Base-by-base conservation (phyloP, 2,797 vertebrate genomes). In the Dendrocincla fuliginosa region DNA sequence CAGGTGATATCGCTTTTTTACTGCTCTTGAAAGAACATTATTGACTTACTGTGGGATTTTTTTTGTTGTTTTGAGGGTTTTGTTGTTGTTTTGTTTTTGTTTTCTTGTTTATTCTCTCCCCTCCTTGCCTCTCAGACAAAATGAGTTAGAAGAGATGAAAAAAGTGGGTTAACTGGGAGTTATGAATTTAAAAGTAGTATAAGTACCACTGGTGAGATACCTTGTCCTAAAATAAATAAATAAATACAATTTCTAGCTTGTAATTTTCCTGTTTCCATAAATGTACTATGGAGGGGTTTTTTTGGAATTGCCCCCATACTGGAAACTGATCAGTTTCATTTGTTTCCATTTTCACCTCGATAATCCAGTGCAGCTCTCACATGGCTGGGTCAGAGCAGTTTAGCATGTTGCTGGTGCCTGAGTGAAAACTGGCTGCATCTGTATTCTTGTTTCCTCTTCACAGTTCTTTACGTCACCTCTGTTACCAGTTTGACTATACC, bases 241-340 rank as follows among this genome's bases (percentile, higher is more conserved):
- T 13, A 39, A 17, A 65, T 14, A 5, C 7, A 16, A 14, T n/a
- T 41, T 28, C 50, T 63, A 25, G 46, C 5, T 53, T 67, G 27
- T 27, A 23, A 19, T 65, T 70, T 73, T 63, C 13, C 78, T 84
- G 13, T 75, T 83, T 57, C 9, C 69, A 6, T 37, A 1, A 5
- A 30, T 13, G 3, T n/a, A n/a, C 2, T 35, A 5, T 17, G 7
- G 0, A 8, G 41, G 0, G 41, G 0, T 2, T 13, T 50, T 63
- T 41, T 17, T 39, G 12, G 15, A 46, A 7, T 83, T 44, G 3
- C 32, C 2, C 2, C 83, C 35, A 33, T 46, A 39, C 3, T 1
- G 3, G 56, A 44, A 56, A 6, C 0, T 2, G 33, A 61, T 3
- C 22, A 17, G 2, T 80, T 88, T 50, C 52, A 18, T 4, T 60